These are phyloP conservation scores for Leptinotarsa haldemani DNA, from an alignment of 2,888 invertebrate species.

Conservation along the genomic window DNA sequence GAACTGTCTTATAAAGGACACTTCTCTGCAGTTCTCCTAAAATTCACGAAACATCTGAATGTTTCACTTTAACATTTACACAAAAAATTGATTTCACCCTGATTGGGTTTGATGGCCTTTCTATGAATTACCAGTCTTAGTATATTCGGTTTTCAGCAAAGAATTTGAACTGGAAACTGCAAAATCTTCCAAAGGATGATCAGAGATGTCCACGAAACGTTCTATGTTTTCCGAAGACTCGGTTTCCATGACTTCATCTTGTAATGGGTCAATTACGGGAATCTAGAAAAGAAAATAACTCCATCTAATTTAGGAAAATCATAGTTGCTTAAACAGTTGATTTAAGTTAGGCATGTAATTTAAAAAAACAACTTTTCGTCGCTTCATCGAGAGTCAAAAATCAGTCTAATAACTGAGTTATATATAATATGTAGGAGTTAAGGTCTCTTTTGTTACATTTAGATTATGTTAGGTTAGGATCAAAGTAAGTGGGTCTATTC, in stretches of 20 bases:
- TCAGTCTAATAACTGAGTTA: too few species aligned
- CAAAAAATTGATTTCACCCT: conserved; percentile 21
- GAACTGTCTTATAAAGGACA: background rate
- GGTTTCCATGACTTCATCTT: conserved; percentile 45
- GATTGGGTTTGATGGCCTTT: conserved; percentile 25
- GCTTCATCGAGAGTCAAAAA: too few species aligned
- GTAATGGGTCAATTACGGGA: conserved; percentile 37
- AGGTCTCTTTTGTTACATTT: too few species aligned
- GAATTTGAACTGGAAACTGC: conserved; percentile 45
- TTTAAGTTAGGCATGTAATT: background rate
- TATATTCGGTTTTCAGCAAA: conserved; percentile 54
- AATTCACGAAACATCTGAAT: background rate
- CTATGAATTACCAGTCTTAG: conserved; percentile 56
- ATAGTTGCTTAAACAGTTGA: background rate
- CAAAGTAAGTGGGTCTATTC: too few species aligned
- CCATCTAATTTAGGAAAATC: too few species aligned
- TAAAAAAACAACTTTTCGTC: too few species aligned
- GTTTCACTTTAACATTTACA: conserved; percentile 10
- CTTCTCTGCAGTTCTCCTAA: background rate
- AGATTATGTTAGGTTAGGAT: too few species aligned
- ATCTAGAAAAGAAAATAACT: conserved; percentile 29
- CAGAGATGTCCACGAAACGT: conserved; percentile 39
- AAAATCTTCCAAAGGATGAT: conserved; percentile 49
- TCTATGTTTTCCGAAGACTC: conserved; percentile 41
- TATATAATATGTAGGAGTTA: too few species aligned